phyloP scores from a whole-genome alignment of 2,113 vertebrate species.

The Mobula birostris region DNA sequence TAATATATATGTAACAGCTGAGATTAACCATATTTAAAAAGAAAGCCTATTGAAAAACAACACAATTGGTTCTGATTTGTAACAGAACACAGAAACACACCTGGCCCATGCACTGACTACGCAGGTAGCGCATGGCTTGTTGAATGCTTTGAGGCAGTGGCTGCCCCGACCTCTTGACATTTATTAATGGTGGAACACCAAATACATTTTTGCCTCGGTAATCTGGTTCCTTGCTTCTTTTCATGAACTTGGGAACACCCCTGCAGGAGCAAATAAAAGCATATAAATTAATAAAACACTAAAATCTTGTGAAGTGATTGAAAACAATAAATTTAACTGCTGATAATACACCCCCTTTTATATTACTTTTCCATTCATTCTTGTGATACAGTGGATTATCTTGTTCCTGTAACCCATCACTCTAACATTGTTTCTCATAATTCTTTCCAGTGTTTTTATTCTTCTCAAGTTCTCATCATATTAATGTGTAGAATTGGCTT shows the following conservation, averaged over 20 bases:
- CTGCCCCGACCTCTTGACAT: slow-evolving; percentile 69
- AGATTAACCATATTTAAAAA: not conserved
- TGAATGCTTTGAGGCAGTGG: slow-evolving; percentile 78
- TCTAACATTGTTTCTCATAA: not conserved
- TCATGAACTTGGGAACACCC: slow-evolving; percentile 81
- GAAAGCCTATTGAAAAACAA: not conserved
- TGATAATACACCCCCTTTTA: not conserved
- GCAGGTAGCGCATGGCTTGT: slow-evolving; percentile 77
- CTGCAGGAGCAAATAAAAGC: slow-evolving; percentile 45
- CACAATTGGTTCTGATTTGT: not conserved
- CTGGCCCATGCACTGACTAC: slow-evolving; percentile 74
- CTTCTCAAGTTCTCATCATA: not conserved
- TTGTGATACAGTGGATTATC: not conserved
- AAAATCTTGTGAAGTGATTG: not conserved
- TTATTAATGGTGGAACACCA: slow-evolving; percentile 66
- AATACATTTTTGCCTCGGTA: slow-evolving; percentile 71
- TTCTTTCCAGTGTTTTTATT: not conserved
- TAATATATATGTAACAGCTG: not conserved
- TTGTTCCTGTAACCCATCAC: not conserved
- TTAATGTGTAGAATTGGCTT: too few relatives aligned
- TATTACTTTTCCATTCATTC: not conserved
- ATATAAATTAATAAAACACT: not conserved
- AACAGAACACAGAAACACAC: slow-evolving; percentile 46
- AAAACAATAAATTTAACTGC: not conserved
- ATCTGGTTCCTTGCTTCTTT: slow-evolving; percentile 68